Evolutionary conservation across 2,797 vertebrate genomes (phyloP), one percentile per base, ranked within the genome.

Genomic region (Sebastes minor): DNA sequence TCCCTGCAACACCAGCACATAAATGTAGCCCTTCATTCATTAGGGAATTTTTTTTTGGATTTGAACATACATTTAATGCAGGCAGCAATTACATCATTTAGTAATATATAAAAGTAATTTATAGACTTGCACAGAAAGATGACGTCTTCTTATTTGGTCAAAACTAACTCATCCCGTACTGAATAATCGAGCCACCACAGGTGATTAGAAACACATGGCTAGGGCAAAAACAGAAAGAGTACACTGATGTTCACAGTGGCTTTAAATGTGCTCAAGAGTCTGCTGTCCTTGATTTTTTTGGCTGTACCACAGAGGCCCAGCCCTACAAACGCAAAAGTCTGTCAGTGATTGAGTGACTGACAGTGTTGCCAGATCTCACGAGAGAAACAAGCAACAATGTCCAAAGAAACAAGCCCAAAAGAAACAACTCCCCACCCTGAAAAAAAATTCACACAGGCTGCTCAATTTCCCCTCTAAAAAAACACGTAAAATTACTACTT

Each of bases 231-330:
- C 1, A 49, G 8, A 49, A 49, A 49, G 16, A 49, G 46, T 20
- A 20, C 46, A 18, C 46, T 49, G 46, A 49, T 49, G 46, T 49
- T 49, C 46, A 49, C 16, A 49, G 46, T 49, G 18, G 46, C 46
- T 49, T 20, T 49, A 49, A 49, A 49, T 49, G 18, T 18, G 16
- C 46, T 20, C 46, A 49, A 20, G 46, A 49, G 18, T 49, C 46
- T 49, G 46, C 18, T 53, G 8, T 53, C 52, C 52, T 11, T 4
- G 8, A 4, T 20, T 62, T 42, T 18, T 42, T 18, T 42, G 33
- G 3, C 22, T 18, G 16, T 1, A 46, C 6, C 1, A 0, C 42
- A 46, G 42, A 46, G 42, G 42, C 1, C 14, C 16, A 18, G 42
- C 42, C 42, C 42, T 46, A 8, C 7, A 46, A 46, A 46, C 7